phyloP scores from a whole-genome alignment of 2,113 vertebrate genomes.

The Silurus meridionalis region DNA sequence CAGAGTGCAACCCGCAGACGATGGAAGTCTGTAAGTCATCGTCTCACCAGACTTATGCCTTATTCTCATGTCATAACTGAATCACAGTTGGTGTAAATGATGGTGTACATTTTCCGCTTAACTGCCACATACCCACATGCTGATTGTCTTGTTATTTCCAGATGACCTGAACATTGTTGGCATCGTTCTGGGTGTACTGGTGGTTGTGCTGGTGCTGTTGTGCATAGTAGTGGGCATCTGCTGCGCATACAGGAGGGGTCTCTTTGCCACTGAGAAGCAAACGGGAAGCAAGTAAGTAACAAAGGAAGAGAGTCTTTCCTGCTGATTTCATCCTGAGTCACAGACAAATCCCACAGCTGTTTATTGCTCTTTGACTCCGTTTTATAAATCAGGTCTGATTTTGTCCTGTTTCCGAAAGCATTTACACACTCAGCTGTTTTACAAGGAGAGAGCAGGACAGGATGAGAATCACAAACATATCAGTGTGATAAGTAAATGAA shows the following conservation, averaged over 20 bases:
- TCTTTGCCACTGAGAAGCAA: slow-evolving; percentile 84
- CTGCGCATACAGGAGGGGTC: slow-evolving; percentile 92
- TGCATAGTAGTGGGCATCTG: slow-evolving; percentile 89
- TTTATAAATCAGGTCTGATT: slow-evolving; percentile 7
- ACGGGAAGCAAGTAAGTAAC: slow-evolving; percentile 82
- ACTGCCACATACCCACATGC: neutral
- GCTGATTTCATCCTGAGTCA: slow-evolving; percentile 19
- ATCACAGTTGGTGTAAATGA: neutral
- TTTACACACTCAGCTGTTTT: neutral
- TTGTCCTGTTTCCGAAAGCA: neutral
- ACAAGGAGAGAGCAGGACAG: neutral
- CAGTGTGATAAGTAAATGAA: neutral
- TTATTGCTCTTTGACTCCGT: slow-evolving; percentile 13
- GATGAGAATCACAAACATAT: neutral
- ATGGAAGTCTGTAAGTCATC: slow-evolving; percentile 90
- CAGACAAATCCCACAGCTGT: slow-evolving; percentile 27
- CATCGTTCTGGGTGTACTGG: slow-evolving; percentile 86
- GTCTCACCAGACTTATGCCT: neutral
- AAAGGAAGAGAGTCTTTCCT: slow-evolving; percentile 5
- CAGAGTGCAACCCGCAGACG: slow-evolving; percentile 82
- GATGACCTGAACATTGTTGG: slow-evolving; percentile 90
- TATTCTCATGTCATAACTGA: neutral
- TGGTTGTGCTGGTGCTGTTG: slow-evolving; percentile 83
- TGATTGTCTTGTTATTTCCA: slow-evolving; percentile 57
- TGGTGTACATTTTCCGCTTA: neutral